Conservation (phyloP, 2,797 vertebrate genomes). For the Urosaurus nigricauda region DNA sequence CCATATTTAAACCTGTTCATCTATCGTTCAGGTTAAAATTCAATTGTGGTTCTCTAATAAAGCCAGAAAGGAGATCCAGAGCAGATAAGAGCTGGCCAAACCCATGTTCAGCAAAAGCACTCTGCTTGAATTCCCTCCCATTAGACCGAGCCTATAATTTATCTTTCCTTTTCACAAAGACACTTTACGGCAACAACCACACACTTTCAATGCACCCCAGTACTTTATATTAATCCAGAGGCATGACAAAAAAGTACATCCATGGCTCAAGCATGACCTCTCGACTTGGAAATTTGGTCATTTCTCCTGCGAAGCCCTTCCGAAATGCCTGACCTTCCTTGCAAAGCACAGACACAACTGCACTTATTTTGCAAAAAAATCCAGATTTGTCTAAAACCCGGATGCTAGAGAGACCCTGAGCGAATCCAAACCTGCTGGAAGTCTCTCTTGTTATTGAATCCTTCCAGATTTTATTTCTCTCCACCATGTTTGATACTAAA, state of each 20-base stretch:
- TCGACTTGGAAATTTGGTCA: background rate
- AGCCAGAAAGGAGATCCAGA: background rate
- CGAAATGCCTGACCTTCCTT: background rate
- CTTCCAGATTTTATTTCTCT: too few relatives aligned
- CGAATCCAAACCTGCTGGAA: too few relatives aligned
- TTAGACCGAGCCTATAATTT: background rate
- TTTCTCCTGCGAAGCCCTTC: background rate
- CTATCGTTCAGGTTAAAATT: background rate
- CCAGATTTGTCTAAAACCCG: too few relatives aligned
- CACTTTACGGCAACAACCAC: background rate
- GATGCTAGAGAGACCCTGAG: background rate
- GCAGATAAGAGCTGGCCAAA: background rate
- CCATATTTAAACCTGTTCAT: background rate
- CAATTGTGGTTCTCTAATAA: background rate
- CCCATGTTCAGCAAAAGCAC: too few relatives aligned
- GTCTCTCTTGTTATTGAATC: too few relatives aligned
- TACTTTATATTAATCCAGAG: background rate
- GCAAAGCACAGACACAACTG: too few relatives aligned
- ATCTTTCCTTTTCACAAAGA: background rate
- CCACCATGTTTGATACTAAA: too few relatives aligned
- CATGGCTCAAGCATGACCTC: background rate
- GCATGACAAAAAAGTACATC: rapidly evolving
- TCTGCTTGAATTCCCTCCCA: background rate
- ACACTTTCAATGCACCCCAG: background rate
- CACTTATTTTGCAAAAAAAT: background rate